Evolutionary conservation across 2,888 invertebrate species (phyloP).

Genomic region (Pachycephus smyrnensis): DNA sequence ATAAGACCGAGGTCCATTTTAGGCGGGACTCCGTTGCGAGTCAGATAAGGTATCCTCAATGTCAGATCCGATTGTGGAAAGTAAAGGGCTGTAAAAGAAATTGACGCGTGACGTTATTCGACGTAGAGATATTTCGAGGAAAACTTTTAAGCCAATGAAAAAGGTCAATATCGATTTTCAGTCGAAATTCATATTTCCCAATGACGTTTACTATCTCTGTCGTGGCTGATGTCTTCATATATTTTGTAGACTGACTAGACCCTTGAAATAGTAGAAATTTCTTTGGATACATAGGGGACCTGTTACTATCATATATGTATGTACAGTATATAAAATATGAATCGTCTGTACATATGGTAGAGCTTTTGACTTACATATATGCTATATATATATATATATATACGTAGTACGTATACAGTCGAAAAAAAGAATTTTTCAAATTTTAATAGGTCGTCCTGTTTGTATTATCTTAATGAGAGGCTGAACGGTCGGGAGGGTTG

Average conservation of each 20-base stretch:
- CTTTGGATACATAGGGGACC: background rate
- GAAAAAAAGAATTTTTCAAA: background rate
- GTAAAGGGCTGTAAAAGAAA: slow-evolving; percentile 56
- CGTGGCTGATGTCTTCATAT: background rate
- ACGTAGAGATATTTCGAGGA: background rate
- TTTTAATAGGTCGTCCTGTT: background rate
- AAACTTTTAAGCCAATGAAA: background rate
- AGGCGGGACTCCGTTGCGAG: slow-evolving; percentile 33
- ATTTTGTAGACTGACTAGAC: background rate
- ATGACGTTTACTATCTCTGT: background rate
- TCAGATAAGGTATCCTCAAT: slow-evolving; percentile 50
- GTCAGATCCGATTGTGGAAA: slow-evolving; percentile 61
- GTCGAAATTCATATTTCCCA: background rate
- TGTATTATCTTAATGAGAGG: background rate
- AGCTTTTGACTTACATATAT: background rate
- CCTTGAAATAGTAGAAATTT: background rate
- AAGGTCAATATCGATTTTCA: background rate
- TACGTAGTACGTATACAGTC: too few species aligned
- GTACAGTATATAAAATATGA: background rate
- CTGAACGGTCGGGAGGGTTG: background rate
- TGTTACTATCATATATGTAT: background rate
- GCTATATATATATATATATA: background rate
- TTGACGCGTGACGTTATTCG: background rate
- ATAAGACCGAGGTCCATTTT: slow-evolving; percentile 43
- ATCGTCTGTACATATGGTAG: background rate